Evolutionary conservation across 2,797 vertebrate genomes (phyloP).

Genomic region (Poecile montanus): DNA sequence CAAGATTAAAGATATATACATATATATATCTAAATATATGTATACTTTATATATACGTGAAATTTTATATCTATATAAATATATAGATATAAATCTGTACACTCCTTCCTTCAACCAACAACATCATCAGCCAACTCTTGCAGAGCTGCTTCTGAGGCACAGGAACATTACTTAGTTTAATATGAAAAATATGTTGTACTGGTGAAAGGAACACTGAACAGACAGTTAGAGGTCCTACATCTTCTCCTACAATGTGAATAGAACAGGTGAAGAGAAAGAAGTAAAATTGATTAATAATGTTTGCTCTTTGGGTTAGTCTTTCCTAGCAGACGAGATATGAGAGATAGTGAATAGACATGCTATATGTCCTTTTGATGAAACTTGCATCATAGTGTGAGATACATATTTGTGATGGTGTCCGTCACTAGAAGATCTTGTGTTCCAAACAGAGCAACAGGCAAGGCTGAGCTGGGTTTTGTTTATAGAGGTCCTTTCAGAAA

Average conservation of each 20-base stretch:
- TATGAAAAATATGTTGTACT: not conserved
- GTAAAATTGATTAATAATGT: not conserved
- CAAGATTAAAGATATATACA: not conserved
- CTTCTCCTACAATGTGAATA: not conserved
- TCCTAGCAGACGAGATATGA: not conserved
- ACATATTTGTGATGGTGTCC: not conserved
- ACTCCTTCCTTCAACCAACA: not conserved
- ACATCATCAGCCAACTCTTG: not conserved
- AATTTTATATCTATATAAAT: no score
- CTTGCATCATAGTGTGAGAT: not conserved
- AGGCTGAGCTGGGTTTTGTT: not conserved
- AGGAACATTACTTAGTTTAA: not conserved
- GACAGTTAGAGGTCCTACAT: not conserved
- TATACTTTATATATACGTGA: no score
- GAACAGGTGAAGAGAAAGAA: not conserved
- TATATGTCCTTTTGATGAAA: not conserved
- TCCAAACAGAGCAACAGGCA: not conserved
- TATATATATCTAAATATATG: no score
- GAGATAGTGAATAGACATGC: not conserved
- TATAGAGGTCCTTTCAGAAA: not conserved
- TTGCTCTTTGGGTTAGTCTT: not conserved
- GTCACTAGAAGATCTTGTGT: not conserved
- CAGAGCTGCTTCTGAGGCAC: not conserved
- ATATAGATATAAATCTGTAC: not conserved
- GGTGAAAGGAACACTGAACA: not conserved